Evolutionary conservation across 1,140 invertebrate genomes (phyloP).

Genomic region (Lamellibrachia luymesi): DNA sequence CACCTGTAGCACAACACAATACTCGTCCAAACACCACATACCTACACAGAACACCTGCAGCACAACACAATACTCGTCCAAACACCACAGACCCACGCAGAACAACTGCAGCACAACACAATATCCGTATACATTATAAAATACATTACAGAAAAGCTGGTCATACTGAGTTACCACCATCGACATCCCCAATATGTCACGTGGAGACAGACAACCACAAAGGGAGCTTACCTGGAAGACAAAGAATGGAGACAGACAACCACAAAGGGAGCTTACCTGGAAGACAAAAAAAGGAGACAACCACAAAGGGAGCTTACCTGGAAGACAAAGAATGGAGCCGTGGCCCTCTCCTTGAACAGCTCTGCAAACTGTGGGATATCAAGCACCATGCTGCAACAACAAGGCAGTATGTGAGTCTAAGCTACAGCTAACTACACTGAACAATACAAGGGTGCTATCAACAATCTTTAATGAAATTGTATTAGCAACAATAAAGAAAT

Average conservation of each 20-base stretch:
- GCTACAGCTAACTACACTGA: not conserved
- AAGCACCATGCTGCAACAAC: conserved; percentile 70
- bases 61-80: conserved; percentile 90
- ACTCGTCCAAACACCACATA: conserved; percentile 96
- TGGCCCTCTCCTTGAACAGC: conserved; percentile 94
- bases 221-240: conserved; percentile 66
- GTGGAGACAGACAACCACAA: too few species aligned
- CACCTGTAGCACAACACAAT: conserved; percentile 78
- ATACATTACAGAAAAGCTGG: too few species aligned
- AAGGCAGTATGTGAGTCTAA: not conserved
- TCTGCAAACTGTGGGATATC: conserved; percentile 95
- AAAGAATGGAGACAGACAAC: conserved; percentile 86
- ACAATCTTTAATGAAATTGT: too few species aligned
- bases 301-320: conserved; percentile 50
- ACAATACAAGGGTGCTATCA: too few species aligned
- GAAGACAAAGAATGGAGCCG: conserved; percentile 96
- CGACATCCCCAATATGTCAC: too few species aligned
- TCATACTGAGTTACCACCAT: too few species aligned
- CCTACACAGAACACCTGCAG: conserved; percentile 92
- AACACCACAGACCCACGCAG: conserved; percentile 96
- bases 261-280: conserved; percentile 51
- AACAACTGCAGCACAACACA: conserved; percentile 81
- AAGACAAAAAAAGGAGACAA: conserved; percentile 93
- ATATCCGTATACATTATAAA: too few species aligned
- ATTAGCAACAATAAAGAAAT: too few species aligned